phyloP scores from a whole-genome alignment of 2,797 vertebrate species.

The Phrynocephalus forsythii region DNA sequence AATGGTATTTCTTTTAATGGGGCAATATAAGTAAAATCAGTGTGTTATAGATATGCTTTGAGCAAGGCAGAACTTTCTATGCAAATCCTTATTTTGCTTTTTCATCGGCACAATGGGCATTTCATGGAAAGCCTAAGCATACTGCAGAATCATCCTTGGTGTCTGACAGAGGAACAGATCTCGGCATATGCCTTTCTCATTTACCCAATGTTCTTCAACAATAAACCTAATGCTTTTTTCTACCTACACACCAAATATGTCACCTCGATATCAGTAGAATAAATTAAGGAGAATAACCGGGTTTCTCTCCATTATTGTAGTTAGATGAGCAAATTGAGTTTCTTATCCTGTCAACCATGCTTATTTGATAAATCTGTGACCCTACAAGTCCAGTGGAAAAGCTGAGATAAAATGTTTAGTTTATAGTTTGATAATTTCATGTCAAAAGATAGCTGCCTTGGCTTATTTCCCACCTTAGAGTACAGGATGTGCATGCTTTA shows the following conservation, averaged over 20 bases:
- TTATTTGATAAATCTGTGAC: conserved; percentile 23
- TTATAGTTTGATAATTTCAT: conserved; percentile 39
- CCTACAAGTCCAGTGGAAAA: conserved; percentile 31
- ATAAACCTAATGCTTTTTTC: conserved; percentile 54
- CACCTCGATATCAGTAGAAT: background rate
- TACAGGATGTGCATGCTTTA: conserved; percentile 6
- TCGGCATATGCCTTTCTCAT: conserved; percentile 23
- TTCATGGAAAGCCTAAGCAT: conserved; percentile 52
- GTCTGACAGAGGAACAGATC: conserved; percentile 34
- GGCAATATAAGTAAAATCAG: conserved; percentile 46
- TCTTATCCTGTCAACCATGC: background rate
- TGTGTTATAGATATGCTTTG: conserved; percentile 54
- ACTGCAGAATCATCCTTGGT: conserved; percentile 65
- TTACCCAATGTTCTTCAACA: conserved; percentile 71
- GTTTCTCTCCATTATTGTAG: background rate
- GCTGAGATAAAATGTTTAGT: conserved; percentile 36
- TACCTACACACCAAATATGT: conserved; percentile 15
- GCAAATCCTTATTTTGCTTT: conserved; percentile 43
- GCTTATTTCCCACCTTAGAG: conserved; percentile 29
- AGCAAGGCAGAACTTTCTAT: conserved; percentile 46
- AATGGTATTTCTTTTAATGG: conserved; percentile 42
- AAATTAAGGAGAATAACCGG: background rate
- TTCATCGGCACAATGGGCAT: conserved; percentile 49
- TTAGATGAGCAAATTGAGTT: background rate
- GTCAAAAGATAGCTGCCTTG: conserved; percentile 31